These are phyloP conservation scores for Poeciliopsis gracilis DNA, from an alignment of 2,797 vertebrate species.

Conservation along the genomic window DNA sequence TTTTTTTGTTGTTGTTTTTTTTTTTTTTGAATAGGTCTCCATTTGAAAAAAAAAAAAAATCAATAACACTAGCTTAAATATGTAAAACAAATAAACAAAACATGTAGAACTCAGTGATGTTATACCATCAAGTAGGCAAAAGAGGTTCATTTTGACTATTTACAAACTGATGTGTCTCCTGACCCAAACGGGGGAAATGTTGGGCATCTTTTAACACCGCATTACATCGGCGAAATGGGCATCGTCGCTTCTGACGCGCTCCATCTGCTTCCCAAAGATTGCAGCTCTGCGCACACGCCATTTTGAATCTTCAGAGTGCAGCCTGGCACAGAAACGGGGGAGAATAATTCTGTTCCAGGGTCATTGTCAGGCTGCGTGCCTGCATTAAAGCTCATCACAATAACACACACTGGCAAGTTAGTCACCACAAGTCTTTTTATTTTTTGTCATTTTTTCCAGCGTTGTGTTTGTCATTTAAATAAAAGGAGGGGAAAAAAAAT, in stretches of 20 bases:
- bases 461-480: constrained; percentile 1
- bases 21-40: too few species aligned
- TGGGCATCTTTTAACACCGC: not conserved
- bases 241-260: not conserved
- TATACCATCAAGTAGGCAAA: not conserved
- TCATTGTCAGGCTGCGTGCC: constrained; percentile 22
- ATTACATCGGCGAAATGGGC: not conserved
- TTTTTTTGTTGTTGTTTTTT: too few species aligned
- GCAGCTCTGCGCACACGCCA: constrained; percentile 10
- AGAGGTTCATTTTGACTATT: not conserved
- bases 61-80: not conserved
- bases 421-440: not conserved
- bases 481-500: not conserved
- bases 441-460: not conserved
- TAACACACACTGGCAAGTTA: constrained; percentile 5
- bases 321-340: constrained; percentile 11
- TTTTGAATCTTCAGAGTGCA: constrained; percentile 17
- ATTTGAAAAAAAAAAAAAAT: too few species aligned
- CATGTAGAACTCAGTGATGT: not conserved
- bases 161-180: constrained; percentile 5
- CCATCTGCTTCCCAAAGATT: constrained; percentile 55
- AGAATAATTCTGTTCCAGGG: constrained; percentile 27
- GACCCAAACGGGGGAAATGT: constrained; percentile 6
- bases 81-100: not conserved
- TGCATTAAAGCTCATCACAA: constrained; percentile 16